A percentile compares a stretch with the other conserved stretches of the same genome.
Conservation (phyloP, 2,888 invertebrate species). For the Sesia apiformis region DNA sequence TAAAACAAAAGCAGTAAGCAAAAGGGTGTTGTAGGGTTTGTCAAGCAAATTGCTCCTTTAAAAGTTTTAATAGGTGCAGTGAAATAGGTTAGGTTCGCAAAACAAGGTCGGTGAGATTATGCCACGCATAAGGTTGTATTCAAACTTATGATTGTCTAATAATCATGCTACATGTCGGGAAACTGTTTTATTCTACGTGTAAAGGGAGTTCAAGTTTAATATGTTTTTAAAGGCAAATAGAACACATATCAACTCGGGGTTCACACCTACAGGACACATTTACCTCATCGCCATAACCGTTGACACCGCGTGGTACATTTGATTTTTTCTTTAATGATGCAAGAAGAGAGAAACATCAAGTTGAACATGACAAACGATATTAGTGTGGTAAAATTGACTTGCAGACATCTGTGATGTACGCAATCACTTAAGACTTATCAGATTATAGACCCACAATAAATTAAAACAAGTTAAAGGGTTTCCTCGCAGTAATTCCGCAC, state of each 20-base stretch:
- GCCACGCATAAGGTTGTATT: too few species aligned
- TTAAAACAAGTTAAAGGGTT: slow-evolving; percentile 10
- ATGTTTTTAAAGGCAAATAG: background rate
- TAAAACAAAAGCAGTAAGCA: too few species aligned
- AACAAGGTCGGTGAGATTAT: too few species aligned
- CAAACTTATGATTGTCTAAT: too few species aligned
- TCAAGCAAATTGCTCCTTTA: too few species aligned
- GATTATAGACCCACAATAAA: slow-evolving; percentile 12
- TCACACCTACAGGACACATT: slow-evolving; percentile 68
- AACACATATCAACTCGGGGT: slow-evolving; percentile 44
- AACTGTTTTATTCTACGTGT: background rate
- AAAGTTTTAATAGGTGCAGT: too few species aligned
- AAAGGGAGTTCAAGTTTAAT: background rate
- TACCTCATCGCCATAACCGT: slow-evolving; percentile 95
- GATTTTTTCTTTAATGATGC: slow-evolving; percentile 84
- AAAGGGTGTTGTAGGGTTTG: too few species aligned
- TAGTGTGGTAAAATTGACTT: slow-evolving; percentile 3
- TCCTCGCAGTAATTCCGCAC: slow-evolving; percentile 6
- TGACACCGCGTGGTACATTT: slow-evolving; percentile 96
- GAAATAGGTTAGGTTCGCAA: too few species aligned
- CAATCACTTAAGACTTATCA: slow-evolving; percentile 1
- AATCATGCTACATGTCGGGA: too few species aligned
- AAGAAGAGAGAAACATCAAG: slow-evolving; percentile 75
- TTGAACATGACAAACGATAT: slow-evolving; percentile 46
- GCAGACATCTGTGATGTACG: slow-evolving; percentile 34